These are phyloP conservation scores for Athene cunicularia DNA, from an alignment of 2,113 vertebrate species.

Conservation along the genomic window DNA sequence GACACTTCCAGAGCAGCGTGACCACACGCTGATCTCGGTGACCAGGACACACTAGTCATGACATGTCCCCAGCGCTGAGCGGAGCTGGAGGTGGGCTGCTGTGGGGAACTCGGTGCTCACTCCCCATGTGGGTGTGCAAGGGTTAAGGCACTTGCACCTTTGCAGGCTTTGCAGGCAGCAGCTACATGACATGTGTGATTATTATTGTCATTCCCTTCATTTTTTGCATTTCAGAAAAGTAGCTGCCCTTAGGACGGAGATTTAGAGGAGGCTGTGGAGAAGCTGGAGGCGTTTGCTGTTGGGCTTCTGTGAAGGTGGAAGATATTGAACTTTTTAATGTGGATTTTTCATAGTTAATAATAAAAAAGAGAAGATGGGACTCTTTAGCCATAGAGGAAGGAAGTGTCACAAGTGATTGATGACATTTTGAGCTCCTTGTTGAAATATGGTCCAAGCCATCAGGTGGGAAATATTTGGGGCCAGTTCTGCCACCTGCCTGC, in stretches of 20 bases:
- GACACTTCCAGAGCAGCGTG: not conserved
- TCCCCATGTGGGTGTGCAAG: fast-evolving
- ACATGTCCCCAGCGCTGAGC: fast-evolving
- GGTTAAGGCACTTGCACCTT: not conserved
- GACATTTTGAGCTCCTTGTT: not conserved
- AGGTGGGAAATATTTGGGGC: not conserved
- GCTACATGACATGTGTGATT: not conserved
- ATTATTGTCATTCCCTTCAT: not conserved
- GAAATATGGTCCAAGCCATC: not conserved
- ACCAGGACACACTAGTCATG: not conserved
- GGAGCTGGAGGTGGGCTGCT: not conserved
- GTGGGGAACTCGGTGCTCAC: fast-evolving
- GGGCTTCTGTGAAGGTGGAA: not conserved
- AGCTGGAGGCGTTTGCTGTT: not conserved
- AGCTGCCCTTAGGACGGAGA: not conserved
- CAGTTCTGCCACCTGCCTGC: not conserved
- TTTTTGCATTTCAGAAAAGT: not conserved
- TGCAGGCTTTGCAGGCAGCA: not conserved
- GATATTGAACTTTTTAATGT: not conserved
- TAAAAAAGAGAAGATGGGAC: not conserved
- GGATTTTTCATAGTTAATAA: not conserved
- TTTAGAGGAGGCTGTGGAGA: not conserved
- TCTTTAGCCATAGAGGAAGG: not conserved
- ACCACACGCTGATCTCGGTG: not conserved
- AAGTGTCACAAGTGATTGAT: not conserved